A percentile compares a stretch with the other conserved stretches of the same genome.
phyloP scores from a whole-genome alignment of 2,797 vertebrate genomes.

The Syndactyla subalaris region DNA sequence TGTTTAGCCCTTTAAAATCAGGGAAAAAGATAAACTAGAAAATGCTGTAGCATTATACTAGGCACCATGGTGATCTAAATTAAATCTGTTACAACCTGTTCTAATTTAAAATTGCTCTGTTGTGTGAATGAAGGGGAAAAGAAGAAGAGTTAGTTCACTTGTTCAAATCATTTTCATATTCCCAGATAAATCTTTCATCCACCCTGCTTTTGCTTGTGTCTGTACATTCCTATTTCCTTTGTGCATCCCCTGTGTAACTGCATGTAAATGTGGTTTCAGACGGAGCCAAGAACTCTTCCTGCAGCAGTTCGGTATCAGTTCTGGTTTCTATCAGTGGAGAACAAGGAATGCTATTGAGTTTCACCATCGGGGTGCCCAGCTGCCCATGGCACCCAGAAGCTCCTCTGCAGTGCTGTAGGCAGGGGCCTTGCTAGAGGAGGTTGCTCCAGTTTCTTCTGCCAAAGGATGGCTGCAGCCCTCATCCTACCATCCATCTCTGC shows the following conservation, averaged over 20 bases:
- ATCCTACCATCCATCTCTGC: neutral
- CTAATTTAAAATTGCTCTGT: constrained; percentile 48
- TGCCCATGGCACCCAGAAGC: neutral
- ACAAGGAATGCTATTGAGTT: neutral
- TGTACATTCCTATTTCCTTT: neutral
- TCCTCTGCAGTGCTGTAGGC: neutral
- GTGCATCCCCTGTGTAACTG: neutral
- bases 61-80: constrained; percentile 65
- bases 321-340: neutral
- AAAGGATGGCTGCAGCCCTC: neutral
- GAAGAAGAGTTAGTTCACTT: constrained; percentile 34
- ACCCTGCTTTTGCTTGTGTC: neutral
- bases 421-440: neutral
- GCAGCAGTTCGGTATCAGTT: neutral
- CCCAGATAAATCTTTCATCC: constrained; percentile 19
- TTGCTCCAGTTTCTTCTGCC: neutral
- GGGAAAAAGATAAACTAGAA: neutral
- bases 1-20: constrained; percentile 40
- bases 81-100: constrained; percentile 66
- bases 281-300: neutral
- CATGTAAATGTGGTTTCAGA: neutral
- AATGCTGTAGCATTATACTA: constrained; percentile 28
- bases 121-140: constrained; percentile 13
- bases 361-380: neutral
- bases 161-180: constrained; percentile 34